phyloP scores from a whole-genome alignment of 2,113 vertebrate species.

The Chlamydotis undulata region DNA sequence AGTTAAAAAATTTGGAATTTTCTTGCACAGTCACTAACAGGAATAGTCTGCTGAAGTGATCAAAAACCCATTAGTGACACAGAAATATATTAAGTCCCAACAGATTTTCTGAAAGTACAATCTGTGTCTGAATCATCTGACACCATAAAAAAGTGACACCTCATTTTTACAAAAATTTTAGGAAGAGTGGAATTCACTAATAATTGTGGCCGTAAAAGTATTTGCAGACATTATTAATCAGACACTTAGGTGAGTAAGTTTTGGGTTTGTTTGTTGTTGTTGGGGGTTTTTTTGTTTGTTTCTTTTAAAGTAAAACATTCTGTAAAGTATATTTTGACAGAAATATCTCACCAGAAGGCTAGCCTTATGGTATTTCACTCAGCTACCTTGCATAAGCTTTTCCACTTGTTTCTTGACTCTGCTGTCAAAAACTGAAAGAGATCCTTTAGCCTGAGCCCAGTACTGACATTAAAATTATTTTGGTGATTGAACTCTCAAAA shows the following conservation, averaged over 20 bases:
- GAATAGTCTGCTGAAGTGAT: background rate
- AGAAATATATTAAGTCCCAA: background rate
- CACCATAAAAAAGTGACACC: background rate
- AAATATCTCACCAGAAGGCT: background rate
- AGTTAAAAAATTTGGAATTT: rapidly evolving
- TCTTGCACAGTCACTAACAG: background rate
- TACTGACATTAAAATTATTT: background rate
- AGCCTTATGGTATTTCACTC: background rate
- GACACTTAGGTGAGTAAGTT: background rate
- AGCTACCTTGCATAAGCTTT: background rate
- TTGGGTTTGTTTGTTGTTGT: too few species aligned
- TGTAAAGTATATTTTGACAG: background rate
- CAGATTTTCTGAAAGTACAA: background rate
- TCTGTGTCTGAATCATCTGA: background rate
- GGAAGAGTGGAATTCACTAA: background rate
- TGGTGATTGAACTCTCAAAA: background rate
- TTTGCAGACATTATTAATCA: background rate
- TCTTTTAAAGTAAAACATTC: background rate
- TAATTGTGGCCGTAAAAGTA: background rate
- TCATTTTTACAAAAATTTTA: background rate
- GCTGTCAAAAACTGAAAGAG: background rate
- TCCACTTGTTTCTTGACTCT: background rate
- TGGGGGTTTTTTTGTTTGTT: too few species aligned
- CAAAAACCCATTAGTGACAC: background rate
- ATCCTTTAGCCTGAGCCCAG: background rate